Percentiles rank a stretch among this genome's conserved stretches.
Evolutionary conservation across 2,113 vertebrate genomes (phyloP).

Genomic region (Scolopax mira): DNA sequence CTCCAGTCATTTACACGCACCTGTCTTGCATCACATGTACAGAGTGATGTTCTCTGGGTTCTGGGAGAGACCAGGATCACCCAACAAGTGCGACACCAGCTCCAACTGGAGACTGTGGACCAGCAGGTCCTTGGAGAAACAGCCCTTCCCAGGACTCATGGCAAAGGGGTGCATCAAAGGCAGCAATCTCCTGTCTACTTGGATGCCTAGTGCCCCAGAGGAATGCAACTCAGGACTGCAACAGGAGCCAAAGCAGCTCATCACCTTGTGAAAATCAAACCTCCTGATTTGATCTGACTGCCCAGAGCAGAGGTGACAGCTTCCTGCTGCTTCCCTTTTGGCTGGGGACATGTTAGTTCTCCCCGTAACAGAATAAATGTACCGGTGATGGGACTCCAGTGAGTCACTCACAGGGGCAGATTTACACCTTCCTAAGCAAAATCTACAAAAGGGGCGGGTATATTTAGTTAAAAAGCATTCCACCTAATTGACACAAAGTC

Average conservation of each 20-base stretch:
- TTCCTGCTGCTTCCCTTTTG: constrained; percentile 15
- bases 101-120: background rate
- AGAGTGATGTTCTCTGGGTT: background rate
- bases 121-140: background rate
- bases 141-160: rapidly evolving
- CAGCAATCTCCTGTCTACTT: background rate
- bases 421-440: constrained; percentile 1
- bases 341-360: background rate
- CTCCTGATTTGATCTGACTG: background rate
- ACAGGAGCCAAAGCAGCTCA: background rate
- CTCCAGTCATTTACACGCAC: background rate
- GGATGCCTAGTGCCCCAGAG: background rate
- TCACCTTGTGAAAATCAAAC: background rate
- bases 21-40: rapidly evolving
- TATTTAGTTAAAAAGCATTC: background rate
- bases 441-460: background rate
- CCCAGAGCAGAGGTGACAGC: background rate
- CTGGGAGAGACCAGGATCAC: background rate
- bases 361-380: background rate
- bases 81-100: background rate
- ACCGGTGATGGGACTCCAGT: background rate
- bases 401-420: background rate
- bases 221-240: background rate
- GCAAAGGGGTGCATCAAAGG: background rate
- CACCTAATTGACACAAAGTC: background rate